These are phyloP conservation scores for Centropus unirufus DNA, from an alignment of 2,113 vertebrate genomes.

Conservation along the genomic window DNA sequence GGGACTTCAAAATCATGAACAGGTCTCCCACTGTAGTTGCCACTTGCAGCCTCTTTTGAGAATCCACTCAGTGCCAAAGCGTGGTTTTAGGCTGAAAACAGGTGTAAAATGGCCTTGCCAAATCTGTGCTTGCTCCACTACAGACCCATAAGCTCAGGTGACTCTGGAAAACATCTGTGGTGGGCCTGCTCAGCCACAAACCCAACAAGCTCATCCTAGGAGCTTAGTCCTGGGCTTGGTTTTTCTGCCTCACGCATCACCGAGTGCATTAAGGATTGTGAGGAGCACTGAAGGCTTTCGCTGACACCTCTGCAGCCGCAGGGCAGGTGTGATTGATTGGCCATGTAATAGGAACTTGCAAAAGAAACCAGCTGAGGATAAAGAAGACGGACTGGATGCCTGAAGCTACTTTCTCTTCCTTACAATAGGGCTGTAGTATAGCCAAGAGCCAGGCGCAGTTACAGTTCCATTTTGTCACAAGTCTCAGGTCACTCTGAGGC, in stretches of 20 bases:
- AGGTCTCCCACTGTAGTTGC: neutral
- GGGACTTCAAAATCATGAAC: neutral
- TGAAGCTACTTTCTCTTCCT: neutral
- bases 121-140: neutral
- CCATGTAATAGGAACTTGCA: neutral
- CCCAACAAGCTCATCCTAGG: neutral
- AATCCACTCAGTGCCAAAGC: neutral
- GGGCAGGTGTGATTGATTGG: neutral
- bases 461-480: neutral
- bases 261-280: fast-evolving
- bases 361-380: neutral
- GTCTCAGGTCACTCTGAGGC: neutral
- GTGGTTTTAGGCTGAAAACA: neutral
- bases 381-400: neutral
- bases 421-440: neutral
- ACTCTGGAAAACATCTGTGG: neutral
- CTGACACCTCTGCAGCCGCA: neutral
- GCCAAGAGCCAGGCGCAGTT: neutral
- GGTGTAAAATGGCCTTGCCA: neutral
- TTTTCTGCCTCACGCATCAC: neutral
- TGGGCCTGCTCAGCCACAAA: neutral
- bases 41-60: neutral
- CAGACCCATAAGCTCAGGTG: fast-evolving
- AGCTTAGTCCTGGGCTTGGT: neutral
- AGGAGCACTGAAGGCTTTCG: neutral